Evolutionary conservation across 2,888 invertebrate species (phyloP).

Genomic region (Periphyllus acericola): DNA sequence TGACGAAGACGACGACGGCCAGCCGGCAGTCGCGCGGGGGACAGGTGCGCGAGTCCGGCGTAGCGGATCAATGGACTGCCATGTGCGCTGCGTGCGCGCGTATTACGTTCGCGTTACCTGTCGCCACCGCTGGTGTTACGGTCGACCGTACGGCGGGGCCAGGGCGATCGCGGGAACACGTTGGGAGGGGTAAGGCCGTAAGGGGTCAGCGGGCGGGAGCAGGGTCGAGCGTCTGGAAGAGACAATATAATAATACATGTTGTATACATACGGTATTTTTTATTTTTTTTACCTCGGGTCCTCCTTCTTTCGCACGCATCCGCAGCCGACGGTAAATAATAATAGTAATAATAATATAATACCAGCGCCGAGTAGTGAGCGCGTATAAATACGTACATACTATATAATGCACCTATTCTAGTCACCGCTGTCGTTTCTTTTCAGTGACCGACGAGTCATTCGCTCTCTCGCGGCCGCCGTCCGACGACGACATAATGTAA

Average conservation of each 20-base stretch:
- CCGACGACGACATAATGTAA: neutral
- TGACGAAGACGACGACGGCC: slow-evolving; percentile 7
- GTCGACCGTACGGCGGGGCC: neutral
- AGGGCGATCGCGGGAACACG: neutral
- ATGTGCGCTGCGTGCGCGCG: neutral
- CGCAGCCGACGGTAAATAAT: neutral
- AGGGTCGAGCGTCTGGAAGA: neutral
- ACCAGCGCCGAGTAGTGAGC: neutral
- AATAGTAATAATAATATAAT: slow-evolving; percentile 2
- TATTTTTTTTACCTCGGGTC: neutral
- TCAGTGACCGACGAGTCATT: neutral
- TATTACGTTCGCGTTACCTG: neutral
- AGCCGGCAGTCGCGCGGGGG: neutral
- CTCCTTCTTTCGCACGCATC: neutral
- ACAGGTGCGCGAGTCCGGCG: slow-evolving; percentile 16
- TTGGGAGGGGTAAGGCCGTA: too few relatives aligned
- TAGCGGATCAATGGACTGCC: slow-evolving; percentile 46
- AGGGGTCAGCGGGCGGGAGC: neutral
- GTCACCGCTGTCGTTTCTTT: neutral
- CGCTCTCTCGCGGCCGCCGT: neutral
- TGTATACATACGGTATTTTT: neutral
- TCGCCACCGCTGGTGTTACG: neutral
- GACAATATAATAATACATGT: neutral
- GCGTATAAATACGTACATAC: neutral
- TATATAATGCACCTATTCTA: neutral